A percentile compares a stretch with the other conserved stretches of the same genome.
These are phyloP conservation scores for Pithecia hirsuta DNA, from an alignment of 2,797 vertebrate genomes.

Conservation along the genomic window DNA sequence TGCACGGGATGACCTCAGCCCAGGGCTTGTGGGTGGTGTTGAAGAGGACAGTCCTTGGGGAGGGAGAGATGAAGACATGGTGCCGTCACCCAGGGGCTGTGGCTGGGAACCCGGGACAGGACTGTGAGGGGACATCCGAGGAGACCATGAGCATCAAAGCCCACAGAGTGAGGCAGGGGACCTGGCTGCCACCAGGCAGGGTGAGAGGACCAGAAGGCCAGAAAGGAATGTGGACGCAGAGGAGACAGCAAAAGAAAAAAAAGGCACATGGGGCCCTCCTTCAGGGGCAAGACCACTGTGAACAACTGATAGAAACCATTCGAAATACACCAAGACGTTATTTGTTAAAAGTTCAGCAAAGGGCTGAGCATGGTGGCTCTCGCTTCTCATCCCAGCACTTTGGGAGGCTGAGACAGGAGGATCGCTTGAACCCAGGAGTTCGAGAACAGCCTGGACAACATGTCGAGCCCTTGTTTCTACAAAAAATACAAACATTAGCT, in stretches of 20 bases:
- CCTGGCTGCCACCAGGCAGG: too few species aligned
- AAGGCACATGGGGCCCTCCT: accelerated
- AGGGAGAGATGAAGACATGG: not conserved
- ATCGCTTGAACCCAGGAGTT: too few species aligned
- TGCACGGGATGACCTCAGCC: constrained; percentile 84
- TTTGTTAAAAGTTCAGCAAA: not conserved
- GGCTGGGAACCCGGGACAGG: not conserved
- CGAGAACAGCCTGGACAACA: too few species aligned
- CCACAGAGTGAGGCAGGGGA: not conserved
- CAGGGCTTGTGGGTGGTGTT: constrained; percentile 85
- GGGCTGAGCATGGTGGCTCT: too few species aligned
- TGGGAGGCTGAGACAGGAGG: too few species aligned
- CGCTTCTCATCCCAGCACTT: too few species aligned
- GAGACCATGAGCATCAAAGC: not conserved
- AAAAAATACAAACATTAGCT: too few species aligned
- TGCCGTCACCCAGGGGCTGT: accelerated
- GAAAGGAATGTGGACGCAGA: not conserved
- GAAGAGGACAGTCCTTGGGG: constrained; percentile 81
- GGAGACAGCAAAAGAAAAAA: not conserved
- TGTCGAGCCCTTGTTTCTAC: too few species aligned
- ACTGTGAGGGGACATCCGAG: not conserved
- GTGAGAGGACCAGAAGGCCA: not conserved
- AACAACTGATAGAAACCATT: not conserved
- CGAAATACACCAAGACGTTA: accelerated
- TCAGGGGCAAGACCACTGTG: not conserved